These are phyloP conservation scores for Darevskia mixta DNA, from an alignment of 2,797 vertebrate genomes.

Conservation along the genomic window DNA sequence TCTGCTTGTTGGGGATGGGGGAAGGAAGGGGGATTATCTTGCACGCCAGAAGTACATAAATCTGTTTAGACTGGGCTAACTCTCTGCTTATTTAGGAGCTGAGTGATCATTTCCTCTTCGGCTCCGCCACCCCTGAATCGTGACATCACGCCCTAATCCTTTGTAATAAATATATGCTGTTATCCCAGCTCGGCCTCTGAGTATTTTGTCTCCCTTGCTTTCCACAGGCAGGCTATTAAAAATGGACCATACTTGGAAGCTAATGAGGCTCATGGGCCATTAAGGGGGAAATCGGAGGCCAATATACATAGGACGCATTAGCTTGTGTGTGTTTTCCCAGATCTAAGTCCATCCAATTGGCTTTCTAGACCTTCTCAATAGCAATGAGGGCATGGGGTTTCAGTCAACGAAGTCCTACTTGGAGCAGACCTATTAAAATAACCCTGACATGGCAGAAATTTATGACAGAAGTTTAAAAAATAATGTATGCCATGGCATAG, in stretches of 20 bases:
- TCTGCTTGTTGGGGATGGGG: neutral
- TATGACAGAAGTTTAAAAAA: too few relatives aligned
- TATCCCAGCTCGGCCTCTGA: conserved; percentile 24
- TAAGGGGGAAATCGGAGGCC: accelerated
- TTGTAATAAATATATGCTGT: conserved; percentile 25
- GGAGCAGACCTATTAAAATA: too few relatives aligned
- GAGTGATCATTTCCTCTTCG: conserved; percentile 48
- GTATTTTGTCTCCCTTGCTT: neutral
- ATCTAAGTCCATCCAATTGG: neutral
- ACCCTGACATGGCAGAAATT: too few relatives aligned
- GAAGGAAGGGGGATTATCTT: conserved; percentile 47
- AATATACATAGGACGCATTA: accelerated
- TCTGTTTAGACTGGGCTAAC: conserved; percentile 69
- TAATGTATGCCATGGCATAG: too few relatives aligned
- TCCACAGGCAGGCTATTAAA: neutral
- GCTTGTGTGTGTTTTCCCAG: neutral
- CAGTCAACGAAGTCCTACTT: too few relatives aligned
- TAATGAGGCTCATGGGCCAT: neutral
- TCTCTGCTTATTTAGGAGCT: conserved; percentile 64
- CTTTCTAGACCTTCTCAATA: neutral
- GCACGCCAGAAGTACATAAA: conserved; percentile 62
- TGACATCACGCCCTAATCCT: conserved; percentile 59
- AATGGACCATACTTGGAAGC: neutral
- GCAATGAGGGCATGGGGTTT: too few relatives aligned
- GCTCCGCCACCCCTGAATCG: conserved; percentile 52